phyloP scores from a whole-genome alignment of 2,797 vertebrate genomes.

The Notolepis coatsorum region DNA sequence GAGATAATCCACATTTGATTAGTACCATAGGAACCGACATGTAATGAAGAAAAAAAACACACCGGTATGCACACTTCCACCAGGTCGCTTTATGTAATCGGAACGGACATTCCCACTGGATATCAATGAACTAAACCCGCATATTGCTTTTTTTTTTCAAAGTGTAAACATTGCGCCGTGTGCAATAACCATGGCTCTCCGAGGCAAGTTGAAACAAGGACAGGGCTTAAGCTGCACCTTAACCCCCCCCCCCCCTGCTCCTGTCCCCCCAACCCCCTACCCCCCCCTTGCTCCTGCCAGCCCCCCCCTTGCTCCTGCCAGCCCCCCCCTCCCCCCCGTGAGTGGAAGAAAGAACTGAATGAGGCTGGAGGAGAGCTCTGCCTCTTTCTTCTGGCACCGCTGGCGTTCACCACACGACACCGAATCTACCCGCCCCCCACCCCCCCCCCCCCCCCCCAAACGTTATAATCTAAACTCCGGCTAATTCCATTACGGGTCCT shows the following conservation, averaged over 20 bases:
- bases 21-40: conserved; percentile 18
- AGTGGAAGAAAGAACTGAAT: conserved; percentile 59
- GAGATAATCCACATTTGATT: conserved; percentile 49
- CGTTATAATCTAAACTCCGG: conserved; percentile 56
- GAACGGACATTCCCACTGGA: conserved; percentile 7
- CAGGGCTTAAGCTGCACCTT: conserved; percentile 13
- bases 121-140: conserved; percentile 19
- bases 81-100: conserved; percentile 20
- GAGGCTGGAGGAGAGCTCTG: conserved; percentile 58
- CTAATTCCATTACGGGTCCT: conserved; percentile 67
- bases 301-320: too few relatives aligned
- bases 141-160: conserved; percentile 7
- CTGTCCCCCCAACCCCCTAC: too few relatives aligned
- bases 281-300: too few relatives aligned
- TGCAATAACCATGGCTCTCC: not conserved
- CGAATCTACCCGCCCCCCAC: conserved; percentile 39
- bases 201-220: conserved; percentile 21
- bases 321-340: too few relatives aligned
- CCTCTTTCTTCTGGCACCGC: conserved; percentile 25
- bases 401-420: conserved; percentile 34
- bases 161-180: conserved; percentile 5
- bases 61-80: too few relatives aligned
- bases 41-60: too few relatives aligned
- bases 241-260: conserved; percentile 14
- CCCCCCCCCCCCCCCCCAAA: conserved; percentile 54